These are phyloP conservation scores for Podarcis siculus DNA, from an alignment of 2,797 vertebrate species.

Conservation along the genomic window DNA sequence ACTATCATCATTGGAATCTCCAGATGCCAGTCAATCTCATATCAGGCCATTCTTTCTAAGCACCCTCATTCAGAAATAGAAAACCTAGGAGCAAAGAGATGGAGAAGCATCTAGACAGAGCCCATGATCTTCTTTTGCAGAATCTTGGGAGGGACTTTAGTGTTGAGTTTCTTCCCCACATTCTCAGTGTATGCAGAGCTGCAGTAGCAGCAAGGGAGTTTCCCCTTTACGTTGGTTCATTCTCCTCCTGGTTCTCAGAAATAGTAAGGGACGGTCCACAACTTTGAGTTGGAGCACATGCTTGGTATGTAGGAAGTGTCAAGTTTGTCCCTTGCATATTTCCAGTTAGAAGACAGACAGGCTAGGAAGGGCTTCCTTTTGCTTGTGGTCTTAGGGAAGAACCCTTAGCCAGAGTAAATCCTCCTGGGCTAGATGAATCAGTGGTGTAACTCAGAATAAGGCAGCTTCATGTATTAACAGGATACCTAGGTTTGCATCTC, in stretches of 20 bases:
- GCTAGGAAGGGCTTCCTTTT: no score
- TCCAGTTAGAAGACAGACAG: no score
- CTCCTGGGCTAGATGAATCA: no score
- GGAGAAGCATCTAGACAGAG: not conserved
- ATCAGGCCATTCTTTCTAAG: not conserved
- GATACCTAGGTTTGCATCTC: not conserved
- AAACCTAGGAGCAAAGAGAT: not conserved
- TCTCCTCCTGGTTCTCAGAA: no score
- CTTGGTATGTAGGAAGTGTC: no score
- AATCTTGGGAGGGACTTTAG: no score
- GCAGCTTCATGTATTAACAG: not conserved
- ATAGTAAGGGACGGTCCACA: no score
- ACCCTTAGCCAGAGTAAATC: no score
- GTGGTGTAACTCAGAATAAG: no score
- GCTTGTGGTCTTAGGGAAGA: no score
- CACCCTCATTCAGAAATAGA: not conserved
- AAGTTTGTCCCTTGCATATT: no score
- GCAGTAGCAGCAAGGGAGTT: not conserved
- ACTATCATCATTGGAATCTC: not conserved
- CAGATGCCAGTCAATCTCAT: not conserved
- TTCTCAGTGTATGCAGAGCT: not conserved
- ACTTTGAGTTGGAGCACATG: no score
- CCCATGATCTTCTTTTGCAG: not conserved
- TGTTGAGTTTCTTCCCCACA: not conserved
- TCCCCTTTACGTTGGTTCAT: not conserved